Evolutionary conservation across 1,140 invertebrate genomes (phyloP), one percentile per base, ranked within the genome.

Genomic region (Drepana arcuata): DNA sequence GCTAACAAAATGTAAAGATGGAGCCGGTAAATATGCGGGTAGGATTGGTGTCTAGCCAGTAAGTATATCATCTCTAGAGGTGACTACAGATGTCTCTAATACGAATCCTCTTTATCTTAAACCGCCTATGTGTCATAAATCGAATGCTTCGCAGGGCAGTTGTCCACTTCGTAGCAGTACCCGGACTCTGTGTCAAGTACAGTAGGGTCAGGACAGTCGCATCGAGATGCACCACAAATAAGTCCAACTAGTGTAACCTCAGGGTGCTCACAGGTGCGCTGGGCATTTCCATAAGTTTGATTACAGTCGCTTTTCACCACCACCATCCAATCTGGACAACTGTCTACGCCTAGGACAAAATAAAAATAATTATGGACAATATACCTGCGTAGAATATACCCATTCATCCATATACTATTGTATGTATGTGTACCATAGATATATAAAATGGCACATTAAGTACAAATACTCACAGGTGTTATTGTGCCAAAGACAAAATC

Each of bases 161-260:
- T 65, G 14, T 68, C 61, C 6, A 53, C 21, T 16, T 69, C 61
- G 28, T 60, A 69, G 27, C 65, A 69, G 16, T 49, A 50, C 7
- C 53, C 59, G n/a, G 61, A 60, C n/a, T 52, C 49, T 0, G 51
- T 53, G 39, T 69, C 65, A 9, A 65, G 21, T 0, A 65, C 53
- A 10, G 21, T 42, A 13, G 33, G n/a, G 0, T 56, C 58, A 12
- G 65, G 61, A 39, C 65, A 69, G 28, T 69, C 65, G 16, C 65
- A 69, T 11, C 65, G 48, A 1, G 58, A 52, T 28, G 63, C 60
- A 5, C 65, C 61, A 34, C 65, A 69, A 7, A 60, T 34, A 3
- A 48, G 48, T 1, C 53, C 46, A 1, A 63, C 58, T n/a, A 63
- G 29, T n/a, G 15, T 46, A 7, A 29, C 21, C 9, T 65, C 50